Base-by-base conservation (phyloP, 2,888 invertebrate genomes). In the Tuta absoluta region DNA sequence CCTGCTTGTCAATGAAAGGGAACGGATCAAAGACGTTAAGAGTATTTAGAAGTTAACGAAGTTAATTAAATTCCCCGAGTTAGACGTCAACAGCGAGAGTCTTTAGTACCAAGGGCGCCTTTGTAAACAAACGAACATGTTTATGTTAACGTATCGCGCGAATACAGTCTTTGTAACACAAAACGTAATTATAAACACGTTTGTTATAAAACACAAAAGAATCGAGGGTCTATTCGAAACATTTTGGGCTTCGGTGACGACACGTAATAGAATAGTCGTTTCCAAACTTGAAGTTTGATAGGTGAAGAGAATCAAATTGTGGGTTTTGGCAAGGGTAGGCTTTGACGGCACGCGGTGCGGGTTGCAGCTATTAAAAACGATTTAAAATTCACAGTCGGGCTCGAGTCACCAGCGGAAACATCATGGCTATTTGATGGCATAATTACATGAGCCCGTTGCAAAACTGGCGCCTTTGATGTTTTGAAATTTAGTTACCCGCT, bases 21-120 rank as follows among this genome's bases (percentile, higher is more conserved):
- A 78, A 81, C 80, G 73, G 84, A 85, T 89, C 89, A 88, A 88
- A 91, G 89, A 90, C 86, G 89, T 88, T 88, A 89, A 89, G 91
- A 90, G 89, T 90, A 86, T 91, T 91, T 90, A 87, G 89, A 89
- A 91, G 88, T 90, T 91, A 89, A 87, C 87, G 86, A 90, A 90
- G 88, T 91, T 91, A 91, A 91, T 91, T 91, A 91, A 91, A 91
- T 90, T 89, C 82, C 77, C 79, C 79, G 84, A 88, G 85, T 89
- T 86, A 85, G 86, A 84, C 83, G 85, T 85, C 84, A 82, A 81
- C 87, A 81, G 78, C 79, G 82, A 78, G 82, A 82, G 84, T 89
- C 85, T 84, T 85, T 82, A 86, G 86, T 84, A 85, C 83, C 86
- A 89, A 88, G 89, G 85, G 87, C 80, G 85, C 81, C 79, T 88